Percentiles rank a stretch among this genome's conserved stretches.
These are phyloP conservation scores for Helostoma temminkii DNA, from an alignment of 2,797 vertebrate genomes.

Conservation along the genomic window DNA sequence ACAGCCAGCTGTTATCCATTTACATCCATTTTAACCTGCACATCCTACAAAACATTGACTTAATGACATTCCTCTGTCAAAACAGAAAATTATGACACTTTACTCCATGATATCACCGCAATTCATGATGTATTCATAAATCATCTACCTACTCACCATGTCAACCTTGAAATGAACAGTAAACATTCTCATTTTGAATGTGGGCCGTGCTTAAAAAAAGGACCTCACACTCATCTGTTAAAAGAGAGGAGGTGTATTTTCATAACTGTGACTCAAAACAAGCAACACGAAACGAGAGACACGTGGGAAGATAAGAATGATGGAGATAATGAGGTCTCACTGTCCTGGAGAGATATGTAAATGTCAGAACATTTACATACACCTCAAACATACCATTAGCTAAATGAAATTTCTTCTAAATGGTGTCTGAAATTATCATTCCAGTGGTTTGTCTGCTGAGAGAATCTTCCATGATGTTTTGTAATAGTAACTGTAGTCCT, in stretches of 20 bases:
- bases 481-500: too few species aligned
- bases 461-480: too few species aligned
- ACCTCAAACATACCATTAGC: neutral
- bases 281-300: conserved; percentile 6
- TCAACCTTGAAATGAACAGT: neutral
- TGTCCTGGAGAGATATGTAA: neutral
- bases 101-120: too few species aligned
- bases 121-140: too few species aligned
- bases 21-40: conserved; percentile 6
- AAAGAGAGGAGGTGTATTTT: neutral
- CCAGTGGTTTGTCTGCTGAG: too few species aligned
- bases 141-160: neutral
- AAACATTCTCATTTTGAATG: neutral
- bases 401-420: too few species aligned
- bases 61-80: conserved; percentile 8
- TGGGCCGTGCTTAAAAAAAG: neutral
- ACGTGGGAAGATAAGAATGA: neutral
- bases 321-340: neutral
- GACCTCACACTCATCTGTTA: neutral
- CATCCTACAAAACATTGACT: neutral
- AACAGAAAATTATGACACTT: neutral
- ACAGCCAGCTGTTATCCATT: neutral
- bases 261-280: neutral
- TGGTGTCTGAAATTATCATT: too few species aligned
- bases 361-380: neutral